Conservation (phyloP, 2,113 vertebrate species). For the Bos taurus region DNA sequence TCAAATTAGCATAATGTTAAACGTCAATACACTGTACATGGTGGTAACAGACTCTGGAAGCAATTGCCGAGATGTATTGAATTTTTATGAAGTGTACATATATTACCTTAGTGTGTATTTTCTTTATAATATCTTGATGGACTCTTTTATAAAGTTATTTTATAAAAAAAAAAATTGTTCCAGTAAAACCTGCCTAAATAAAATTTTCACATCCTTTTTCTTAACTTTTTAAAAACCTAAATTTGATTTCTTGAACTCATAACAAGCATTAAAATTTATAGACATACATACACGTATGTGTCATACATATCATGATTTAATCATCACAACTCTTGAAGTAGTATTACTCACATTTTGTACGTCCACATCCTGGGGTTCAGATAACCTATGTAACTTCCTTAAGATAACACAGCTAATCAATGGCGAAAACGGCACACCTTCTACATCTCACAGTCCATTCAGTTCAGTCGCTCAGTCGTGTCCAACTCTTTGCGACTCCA, state of each 20-base stretch:
- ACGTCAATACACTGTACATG: slow-evolving; percentile 85
- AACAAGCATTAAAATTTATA: background rate
- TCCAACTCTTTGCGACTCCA: too few relatives aligned
- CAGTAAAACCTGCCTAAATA: slow-evolving; percentile 78
- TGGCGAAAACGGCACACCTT: background rate
- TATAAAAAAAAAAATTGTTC: slow-evolving; percentile 66
- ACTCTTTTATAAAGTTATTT: slow-evolving; percentile 77
- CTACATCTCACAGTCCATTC: background rate
- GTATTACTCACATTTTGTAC: background rate
- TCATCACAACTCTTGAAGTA: background rate
- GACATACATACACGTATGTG: background rate
- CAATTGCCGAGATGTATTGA: slow-evolving; percentile 94
- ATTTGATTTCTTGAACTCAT: background rate
- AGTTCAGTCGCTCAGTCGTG: too few relatives aligned
- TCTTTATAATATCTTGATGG: slow-evolving; percentile 77
- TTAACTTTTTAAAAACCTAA: slow-evolving; percentile 43
- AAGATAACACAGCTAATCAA: background rate
- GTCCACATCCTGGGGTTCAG: background rate
- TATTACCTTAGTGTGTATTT: slow-evolving; percentile 79
- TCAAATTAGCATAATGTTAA: slow-evolving; percentile 72
- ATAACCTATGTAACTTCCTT: background rate
- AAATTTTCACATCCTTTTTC: slow-evolving; percentile 73
- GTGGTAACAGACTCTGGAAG: slow-evolving; percentile 73
- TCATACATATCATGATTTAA: background rate
- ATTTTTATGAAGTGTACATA: slow-evolving; percentile 93